A percentile compares a stretch with the other conserved stretches of the same genome.
phyloP scores from a whole-genome alignment of 2,888 invertebrate genomes.

The Thysanoteuthis rhombus region DNA sequence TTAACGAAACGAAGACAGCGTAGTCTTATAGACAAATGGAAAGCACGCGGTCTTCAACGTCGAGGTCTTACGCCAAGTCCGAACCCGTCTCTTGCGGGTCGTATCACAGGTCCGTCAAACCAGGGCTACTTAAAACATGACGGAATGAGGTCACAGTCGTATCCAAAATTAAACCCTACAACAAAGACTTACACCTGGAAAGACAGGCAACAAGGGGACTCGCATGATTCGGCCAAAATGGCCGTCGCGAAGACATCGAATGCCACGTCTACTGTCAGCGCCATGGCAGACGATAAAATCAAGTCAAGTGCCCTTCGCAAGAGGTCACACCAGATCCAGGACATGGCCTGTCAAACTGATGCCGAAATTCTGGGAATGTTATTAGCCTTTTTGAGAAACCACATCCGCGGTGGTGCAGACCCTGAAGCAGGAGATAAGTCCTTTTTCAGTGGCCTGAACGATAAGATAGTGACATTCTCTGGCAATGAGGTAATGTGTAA shows the following conservation, averaged over 20 bases:
- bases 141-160: neutral
- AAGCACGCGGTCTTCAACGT: constrained; percentile 16
- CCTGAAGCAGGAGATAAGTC: neutral
- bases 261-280: neutral
- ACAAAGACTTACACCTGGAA: constrained; percentile 15
- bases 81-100: constrained; percentile 1
- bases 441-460: constrained; percentile 27
- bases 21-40: constrained; percentile 17
- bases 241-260: neutral
- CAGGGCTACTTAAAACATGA: constrained; percentile 25
- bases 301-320: constrained; percentile 17
- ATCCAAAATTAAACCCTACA: constrained; percentile 12
- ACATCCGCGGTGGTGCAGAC: constrained; percentile 21
- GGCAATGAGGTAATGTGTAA: neutral
- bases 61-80: constrained; percentile 20
- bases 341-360: constrained; percentile 20
- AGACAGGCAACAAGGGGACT: neutral
- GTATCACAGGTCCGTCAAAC: neutral
- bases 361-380: constrained; percentile 28
- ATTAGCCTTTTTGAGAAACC: constrained; percentile 27
- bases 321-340: constrained; percentile 13
- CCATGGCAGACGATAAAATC: neutral
- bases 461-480: constrained; percentile 27
- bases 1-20: constrained; percentile 24
- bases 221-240: neutral